Evolutionary conservation across 2,888 invertebrate genomes (phyloP).

Genomic region (Linnaemya tessellans): DNA sequence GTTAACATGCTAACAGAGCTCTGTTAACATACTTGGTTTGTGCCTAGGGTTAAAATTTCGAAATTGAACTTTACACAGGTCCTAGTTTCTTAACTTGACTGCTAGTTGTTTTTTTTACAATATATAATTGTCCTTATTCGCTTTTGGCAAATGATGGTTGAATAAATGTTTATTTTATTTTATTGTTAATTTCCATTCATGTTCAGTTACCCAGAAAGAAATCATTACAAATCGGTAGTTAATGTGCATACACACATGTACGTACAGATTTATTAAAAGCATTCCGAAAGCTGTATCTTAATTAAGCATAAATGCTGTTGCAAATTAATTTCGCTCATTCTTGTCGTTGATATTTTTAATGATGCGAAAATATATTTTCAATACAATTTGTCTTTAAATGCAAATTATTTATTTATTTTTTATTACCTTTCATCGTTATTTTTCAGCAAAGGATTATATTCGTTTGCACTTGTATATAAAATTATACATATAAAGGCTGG

Average conservation of each 20-base stretch:
- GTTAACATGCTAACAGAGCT: too few species aligned
- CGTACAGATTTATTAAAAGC: neutral
- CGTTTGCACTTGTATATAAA: neutral
- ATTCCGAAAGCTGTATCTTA: constrained; percentile 8
- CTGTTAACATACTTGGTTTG: too few species aligned
- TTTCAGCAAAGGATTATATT: neutral
- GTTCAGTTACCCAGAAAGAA: neutral
- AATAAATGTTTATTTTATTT: neutral
- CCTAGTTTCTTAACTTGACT: too few species aligned
- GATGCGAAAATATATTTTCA: constrained; percentile 46
- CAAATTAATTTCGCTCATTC: constrained; percentile 24
- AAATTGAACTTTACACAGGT: too few species aligned
- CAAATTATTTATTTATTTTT: too few species aligned
- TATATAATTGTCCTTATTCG: too few species aligned
- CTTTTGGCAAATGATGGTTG: neutral
- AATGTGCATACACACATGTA: neutral
- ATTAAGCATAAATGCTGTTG: constrained; percentile 55
- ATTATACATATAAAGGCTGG: neutral
- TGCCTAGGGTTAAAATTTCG: too few species aligned
- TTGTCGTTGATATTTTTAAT: constrained; percentile 29
- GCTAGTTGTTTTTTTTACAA: too few species aligned
- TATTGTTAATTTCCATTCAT: neutral
- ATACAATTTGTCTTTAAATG: constrained; percentile 40
- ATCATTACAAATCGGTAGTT: constrained; percentile 4
- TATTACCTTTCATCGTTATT: neutral